Conservation (phyloP, 2,797 vertebrate genomes). For the Alcedo quadribrachys region DNA sequence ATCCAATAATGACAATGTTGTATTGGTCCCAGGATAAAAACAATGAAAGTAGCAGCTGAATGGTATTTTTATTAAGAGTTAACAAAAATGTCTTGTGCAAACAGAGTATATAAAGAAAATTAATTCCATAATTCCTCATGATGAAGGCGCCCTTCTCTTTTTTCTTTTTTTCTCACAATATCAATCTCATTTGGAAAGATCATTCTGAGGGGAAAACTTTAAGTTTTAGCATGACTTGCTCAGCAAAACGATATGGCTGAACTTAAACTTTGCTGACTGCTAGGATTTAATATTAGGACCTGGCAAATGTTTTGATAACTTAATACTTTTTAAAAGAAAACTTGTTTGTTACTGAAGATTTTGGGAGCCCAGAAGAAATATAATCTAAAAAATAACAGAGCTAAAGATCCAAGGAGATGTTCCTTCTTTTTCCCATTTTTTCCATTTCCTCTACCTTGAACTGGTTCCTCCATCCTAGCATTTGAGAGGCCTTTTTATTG, state of each 20-base stretch:
- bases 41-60: slow-evolving; percentile 68
- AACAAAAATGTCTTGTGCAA: slow-evolving; percentile 68
- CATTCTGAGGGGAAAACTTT: slow-evolving; percentile 31
- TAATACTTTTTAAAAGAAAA: slow-evolving; percentile 58
- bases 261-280: slow-evolving; percentile 43
- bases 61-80: slow-evolving; percentile 73
- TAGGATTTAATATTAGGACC: slow-evolving; percentile 53
- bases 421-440: slow-evolving; percentile 56
- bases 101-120: slow-evolving; percentile 65
- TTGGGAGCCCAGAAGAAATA: slow-evolving; percentile 27
- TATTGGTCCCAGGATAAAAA: slow-evolving; percentile 70
- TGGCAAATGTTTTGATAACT: slow-evolving; percentile 60
- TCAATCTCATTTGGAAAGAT: slow-evolving; percentile 64
- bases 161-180: slow-evolving; percentile 59
- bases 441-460: slow-evolving; percentile 39
- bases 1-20: slow-evolving; percentile 69
- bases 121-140: slow-evolving; percentile 69
- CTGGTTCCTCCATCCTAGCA: background rate
- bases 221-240: slow-evolving; percentile 54
- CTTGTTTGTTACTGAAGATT: slow-evolving; percentile 46
- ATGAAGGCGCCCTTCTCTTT: slow-evolving; percentile 46
- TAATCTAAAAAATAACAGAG: slow-evolving; percentile 52
- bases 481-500: slow-evolving; percentile 33
- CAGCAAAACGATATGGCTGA: slow-evolving; percentile 46
- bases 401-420: slow-evolving; percentile 41